phyloP scores from a whole-genome alignment of 2,888 invertebrate genomes.

The Epinotia ramella region DNA sequence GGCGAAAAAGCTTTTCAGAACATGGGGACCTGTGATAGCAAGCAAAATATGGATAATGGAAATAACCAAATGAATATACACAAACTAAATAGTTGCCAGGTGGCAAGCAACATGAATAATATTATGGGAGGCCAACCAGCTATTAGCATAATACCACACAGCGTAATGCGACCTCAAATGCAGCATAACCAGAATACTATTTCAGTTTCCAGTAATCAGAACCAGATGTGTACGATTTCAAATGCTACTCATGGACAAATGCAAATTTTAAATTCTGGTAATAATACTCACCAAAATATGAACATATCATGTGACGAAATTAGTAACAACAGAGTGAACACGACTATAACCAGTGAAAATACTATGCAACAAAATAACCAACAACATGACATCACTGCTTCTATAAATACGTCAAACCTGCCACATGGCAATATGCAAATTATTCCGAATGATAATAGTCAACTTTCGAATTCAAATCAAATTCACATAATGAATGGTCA shows the following conservation, averaged over 20 bases:
- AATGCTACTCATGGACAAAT: constrained; percentile 74
- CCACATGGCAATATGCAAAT: constrained; percentile 76
- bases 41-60: constrained; percentile 68
- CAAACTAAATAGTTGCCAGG: constrained; percentile 79
- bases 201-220: constrained; percentile 69
- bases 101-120: constrained; percentile 69
- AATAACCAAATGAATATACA: constrained; percentile 74
- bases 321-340: constrained; percentile 70
- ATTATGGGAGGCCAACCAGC: constrained; percentile 59
- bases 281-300: constrained; percentile 73
- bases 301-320: constrained; percentile 78
- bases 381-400: constrained; percentile 69
- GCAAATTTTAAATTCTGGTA: constrained; percentile 76
- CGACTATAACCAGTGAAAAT: constrained; percentile 67
- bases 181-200: constrained; percentile 75
- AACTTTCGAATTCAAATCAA: constrained; percentile 70
- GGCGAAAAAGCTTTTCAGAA: constrained; percentile 79
- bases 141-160: constrained; percentile 79
- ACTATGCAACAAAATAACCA: constrained; percentile 67
- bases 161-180: constrained; percentile 71
- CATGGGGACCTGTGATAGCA: constrained; percentile 73
- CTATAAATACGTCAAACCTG: constrained; percentile 68
- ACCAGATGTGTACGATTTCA: constrained; percentile 76
- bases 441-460: constrained; percentile 73
- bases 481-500: constrained; percentile 82